These are phyloP conservation scores for Leucoraja erinaceus DNA, from an alignment of 2,113 vertebrate species.

Conservation along the genomic window DNA sequence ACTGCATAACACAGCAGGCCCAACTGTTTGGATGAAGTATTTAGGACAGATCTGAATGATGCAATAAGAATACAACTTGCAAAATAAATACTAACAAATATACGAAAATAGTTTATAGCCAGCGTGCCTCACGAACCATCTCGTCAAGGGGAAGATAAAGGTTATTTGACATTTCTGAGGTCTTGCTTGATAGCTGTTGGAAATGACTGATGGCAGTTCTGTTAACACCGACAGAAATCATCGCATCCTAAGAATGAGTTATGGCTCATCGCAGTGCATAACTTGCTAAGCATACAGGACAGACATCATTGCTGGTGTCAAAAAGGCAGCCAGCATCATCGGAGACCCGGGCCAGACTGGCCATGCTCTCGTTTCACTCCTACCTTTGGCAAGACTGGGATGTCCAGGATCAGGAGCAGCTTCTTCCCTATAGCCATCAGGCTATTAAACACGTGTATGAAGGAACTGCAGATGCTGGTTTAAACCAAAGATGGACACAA, in stretches of 20 bases:
- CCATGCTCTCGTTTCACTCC: no score
- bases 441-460: no score
- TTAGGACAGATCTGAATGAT: not conserved
- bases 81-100: not conserved
- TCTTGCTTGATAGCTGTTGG: no score
- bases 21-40: not conserved
- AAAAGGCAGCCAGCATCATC: no score
- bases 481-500: no score
- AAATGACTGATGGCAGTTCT: not conserved
- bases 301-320: not conserved
- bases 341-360: no score
- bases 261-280: not conserved
- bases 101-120: not conserved
- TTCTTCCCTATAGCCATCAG: no score
- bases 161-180: not conserved
- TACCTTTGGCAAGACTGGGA: no score
- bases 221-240: not conserved
- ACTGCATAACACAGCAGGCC: not conserved
- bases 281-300: not conserved
- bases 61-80: not conserved
- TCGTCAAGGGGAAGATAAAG: not conserved
- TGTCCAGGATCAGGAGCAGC: no score
- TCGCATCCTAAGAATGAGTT: not conserved
- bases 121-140: not conserved
- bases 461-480: no score